These are phyloP conservation scores for Synergus laeviventris DNA, from an alignment of 2,888 invertebrate species.

Conservation along the genomic window DNA sequence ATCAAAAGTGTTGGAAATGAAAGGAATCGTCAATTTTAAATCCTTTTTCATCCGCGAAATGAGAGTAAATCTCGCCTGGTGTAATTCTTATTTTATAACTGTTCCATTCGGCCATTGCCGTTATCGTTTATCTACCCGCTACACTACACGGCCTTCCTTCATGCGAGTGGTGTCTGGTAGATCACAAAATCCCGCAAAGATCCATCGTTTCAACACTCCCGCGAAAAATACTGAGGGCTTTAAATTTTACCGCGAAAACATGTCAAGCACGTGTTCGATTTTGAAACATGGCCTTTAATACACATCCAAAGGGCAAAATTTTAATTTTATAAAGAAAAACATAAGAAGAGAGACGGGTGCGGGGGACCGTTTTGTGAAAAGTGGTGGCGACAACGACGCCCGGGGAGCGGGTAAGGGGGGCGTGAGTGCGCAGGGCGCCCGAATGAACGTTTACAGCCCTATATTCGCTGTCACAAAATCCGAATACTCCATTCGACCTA, in stretches of 20 bases:
- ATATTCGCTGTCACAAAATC: slow-evolving; percentile 10
- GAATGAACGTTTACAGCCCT: slow-evolving; percentile 18
- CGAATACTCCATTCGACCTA: not conserved
- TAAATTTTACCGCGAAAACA: slow-evolving; percentile 37
- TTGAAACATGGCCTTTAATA: not conserved
- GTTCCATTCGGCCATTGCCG: slow-evolving; percentile 37
- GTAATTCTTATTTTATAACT: slow-evolving; percentile 33
- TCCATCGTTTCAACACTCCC: not conserved
- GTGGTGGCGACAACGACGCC: slow-evolving; percentile 17
- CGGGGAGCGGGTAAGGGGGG: slow-evolving; percentile 3
- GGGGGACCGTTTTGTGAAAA: slow-evolving; percentile 33
- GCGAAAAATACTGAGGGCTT: slow-evolving; percentile 32
- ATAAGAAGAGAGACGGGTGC: slow-evolving; percentile 11
- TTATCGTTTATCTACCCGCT: slow-evolving; percentile 37
- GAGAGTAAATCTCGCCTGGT: not conserved
- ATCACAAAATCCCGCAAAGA: slow-evolving; percentile 20
- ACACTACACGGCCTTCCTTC: slow-evolving; percentile 32
- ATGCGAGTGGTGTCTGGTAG: not conserved
- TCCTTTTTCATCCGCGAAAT: not conserved
- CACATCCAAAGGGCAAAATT: not conserved
- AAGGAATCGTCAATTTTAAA: not conserved
- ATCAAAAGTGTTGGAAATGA: not conserved
- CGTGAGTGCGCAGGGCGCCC: slow-evolving; percentile 24
- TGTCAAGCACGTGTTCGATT: slow-evolving; percentile 30
- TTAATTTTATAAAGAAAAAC: not conserved